Base-by-base conservation (phyloP, 2,797 vertebrate genomes). In the Brachyrhaphis roseni region DNA sequence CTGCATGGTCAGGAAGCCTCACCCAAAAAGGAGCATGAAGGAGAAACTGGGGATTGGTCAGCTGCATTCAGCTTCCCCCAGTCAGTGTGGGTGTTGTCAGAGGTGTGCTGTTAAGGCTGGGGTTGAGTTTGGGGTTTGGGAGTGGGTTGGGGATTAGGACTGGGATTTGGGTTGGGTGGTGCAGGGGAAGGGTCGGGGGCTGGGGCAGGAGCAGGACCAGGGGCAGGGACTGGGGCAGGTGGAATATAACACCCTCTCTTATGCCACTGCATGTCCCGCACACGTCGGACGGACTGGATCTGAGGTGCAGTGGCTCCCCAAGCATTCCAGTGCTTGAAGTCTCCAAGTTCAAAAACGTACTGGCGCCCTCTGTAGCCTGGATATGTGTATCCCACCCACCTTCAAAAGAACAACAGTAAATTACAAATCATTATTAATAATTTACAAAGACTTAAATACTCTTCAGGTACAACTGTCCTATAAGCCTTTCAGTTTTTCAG, bases 201-300 rank as follows among this genome's bases (percentile, higher is more conserved):
- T 5, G 82, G 86, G 10, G 10, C 72, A 4, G 83, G 83, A 34
- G 70, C 77, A 8, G 84, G 84, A 20, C 43, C 84, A 13, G 80
- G 84, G 59, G 76, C 64, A 0, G 84, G 84, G 31, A 73, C n/a
- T 13, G 85, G 85, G 28, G 76, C 75, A 13, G 90, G 90, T 47
- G 74, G 83, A 55, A 90, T 95, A 90, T 97, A 98, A 93, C 87
- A 93, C 78, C 97, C 97, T 15, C 90, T 91, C 90, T 97, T 96
- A 95, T 98, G 97, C 98, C 98, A 98, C 94, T 98, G 97, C 97
- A 97, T 97, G 96, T 98, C 98, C 18, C 96, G 95, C 86, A 98
- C 95, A 1, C 96, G 96, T 82, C 97, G 96, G 92, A 99, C 94
- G 0, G 98, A 97, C 96, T 99, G 98, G 91, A 99, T 96, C 88